Conservation (phyloP, 2,113 vertebrate genomes). For the Eleginops maclovinus region DNA sequence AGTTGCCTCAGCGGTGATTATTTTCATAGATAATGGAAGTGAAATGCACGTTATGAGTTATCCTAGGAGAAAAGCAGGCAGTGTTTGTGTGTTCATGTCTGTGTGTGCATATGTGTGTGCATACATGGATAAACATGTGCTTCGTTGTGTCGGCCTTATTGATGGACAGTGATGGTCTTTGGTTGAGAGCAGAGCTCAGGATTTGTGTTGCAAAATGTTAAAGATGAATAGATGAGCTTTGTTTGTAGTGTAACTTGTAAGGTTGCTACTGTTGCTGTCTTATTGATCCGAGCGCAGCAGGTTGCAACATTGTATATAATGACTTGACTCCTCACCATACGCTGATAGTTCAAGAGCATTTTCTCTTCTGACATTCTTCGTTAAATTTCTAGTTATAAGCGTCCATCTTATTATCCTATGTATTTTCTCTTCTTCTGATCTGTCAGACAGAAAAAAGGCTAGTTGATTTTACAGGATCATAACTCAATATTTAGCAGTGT, state of each 20-base stretch:
- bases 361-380: conserved; percentile 11
- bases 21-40: conserved; percentile 54
- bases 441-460: conserved; percentile 11
- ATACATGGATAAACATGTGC: neutral
- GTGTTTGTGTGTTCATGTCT: neutral
- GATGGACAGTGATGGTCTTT: conserved; percentile 1
- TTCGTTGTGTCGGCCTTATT: conserved; percentile 3
- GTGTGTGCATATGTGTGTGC: neutral
- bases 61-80: conserved; percentile 8
- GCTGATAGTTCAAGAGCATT: conserved; percentile 37
- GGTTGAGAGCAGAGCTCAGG: conserved; percentile 34
- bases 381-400: conserved; percentile 42
- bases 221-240: conserved; percentile 65
- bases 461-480: conserved; percentile 14
- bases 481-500: conserved; percentile 6
- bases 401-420: conserved; percentile 17
- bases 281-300: conserved; percentile 54
- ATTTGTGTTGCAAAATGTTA: conserved; percentile 53
- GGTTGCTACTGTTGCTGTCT: conserved; percentile 26
- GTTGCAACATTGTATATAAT: conserved; percentile 45
- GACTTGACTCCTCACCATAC: conserved; percentile 40
- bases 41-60: conserved; percentile 38
- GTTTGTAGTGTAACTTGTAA: conserved; percentile 36
- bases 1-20: conserved; percentile 33
- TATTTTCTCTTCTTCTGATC: conserved; percentile 5